Conservation (phyloP, 2,888 invertebrate species). For the Lydus trimaculatus region DNA sequence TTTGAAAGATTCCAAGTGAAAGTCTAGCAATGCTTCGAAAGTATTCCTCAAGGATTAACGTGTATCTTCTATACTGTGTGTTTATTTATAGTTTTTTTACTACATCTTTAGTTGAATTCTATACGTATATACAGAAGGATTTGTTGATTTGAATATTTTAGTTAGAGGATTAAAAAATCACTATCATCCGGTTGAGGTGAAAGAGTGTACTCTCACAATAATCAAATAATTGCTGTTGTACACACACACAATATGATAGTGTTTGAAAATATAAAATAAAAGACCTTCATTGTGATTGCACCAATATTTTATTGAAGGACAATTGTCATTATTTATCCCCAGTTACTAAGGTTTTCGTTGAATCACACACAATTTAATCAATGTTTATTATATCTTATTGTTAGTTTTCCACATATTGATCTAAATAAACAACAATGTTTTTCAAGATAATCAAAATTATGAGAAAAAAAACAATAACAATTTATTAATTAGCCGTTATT, state of each 20-base stretch:
- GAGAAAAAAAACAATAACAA: not conserved
- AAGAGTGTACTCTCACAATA: not conserved
- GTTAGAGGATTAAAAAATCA: constrained; percentile 8
- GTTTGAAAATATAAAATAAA: not conserved
- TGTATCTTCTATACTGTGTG: too few relatives aligned
- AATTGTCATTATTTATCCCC: constrained; percentile 13
- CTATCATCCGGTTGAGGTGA: constrained; percentile 8
- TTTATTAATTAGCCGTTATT: not conserved
- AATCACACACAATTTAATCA: too few relatives aligned
- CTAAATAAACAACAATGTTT: too few relatives aligned
- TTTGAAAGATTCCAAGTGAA: not conserved
- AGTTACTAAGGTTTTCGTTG: not conserved
- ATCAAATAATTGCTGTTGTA: not conserved
- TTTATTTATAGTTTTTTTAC: too few relatives aligned
- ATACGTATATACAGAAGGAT: not conserved
- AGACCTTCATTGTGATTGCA: not conserved
- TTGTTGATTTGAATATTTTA: not conserved
- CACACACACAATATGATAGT: not conserved
- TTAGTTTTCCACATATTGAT: too few relatives aligned
- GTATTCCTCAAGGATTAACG: not conserved
- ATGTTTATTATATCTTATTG: too few relatives aligned
- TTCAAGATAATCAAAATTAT: too few relatives aligned
- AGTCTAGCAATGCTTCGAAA: not conserved
- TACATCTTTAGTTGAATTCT: too few relatives aligned
- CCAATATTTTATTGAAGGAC: constrained; percentile 1